Evolutionary conservation across 2,888 invertebrate species (phyloP), one percentile per base, ranked within the genome.

Genomic region (Julus scanicus): DNA sequence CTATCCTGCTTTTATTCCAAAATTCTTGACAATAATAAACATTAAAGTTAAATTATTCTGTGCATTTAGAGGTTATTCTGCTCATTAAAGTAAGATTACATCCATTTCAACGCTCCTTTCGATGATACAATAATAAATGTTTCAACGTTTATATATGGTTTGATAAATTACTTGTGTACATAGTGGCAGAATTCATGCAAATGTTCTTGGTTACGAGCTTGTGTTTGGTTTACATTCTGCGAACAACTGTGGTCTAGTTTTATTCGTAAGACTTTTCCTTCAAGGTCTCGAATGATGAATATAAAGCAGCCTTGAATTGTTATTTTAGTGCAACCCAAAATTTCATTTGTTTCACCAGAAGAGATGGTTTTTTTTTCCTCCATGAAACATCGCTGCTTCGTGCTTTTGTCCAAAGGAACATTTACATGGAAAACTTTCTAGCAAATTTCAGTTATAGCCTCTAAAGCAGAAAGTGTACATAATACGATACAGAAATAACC

Each of bases 291-390:
- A 63, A 63, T 63, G 63, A 63, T 80, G 37, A 29, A 80, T 37
- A 80, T 80, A 37, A 37, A 80, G 13, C 80, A 80, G 11, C 2
- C 37, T 37, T 5, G 37, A 80, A 80, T 37, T 37, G 37, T 80
- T 80, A 37, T 80, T 80, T 80, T 80, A 29, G 80, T 29, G n/a
- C 5, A 63, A n/a, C n/a, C 63, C 63, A 63, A n/a, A 63, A n/a
- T 63, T 63, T 63, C 63, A 17, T 63, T 63, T 63, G 63, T n/a
- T 63, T 63, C 63, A 17, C 63, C 53, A 9, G 53, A 13, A 15
- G 53, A 3, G 53, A n/a, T 44, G 6, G 44, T 6, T n/a, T 13
- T n/a, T 63, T 63, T 63, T n/a, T 63, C 6, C 6, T 11, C 9
- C 80, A 37, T 80, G 80, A 80, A 80, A 80, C 37, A 80, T 37